Evolutionary conservation across 92 coral and sea anemone genomes (phyloP).

Genomic region (Zoanthus sansibaricus): DNA sequence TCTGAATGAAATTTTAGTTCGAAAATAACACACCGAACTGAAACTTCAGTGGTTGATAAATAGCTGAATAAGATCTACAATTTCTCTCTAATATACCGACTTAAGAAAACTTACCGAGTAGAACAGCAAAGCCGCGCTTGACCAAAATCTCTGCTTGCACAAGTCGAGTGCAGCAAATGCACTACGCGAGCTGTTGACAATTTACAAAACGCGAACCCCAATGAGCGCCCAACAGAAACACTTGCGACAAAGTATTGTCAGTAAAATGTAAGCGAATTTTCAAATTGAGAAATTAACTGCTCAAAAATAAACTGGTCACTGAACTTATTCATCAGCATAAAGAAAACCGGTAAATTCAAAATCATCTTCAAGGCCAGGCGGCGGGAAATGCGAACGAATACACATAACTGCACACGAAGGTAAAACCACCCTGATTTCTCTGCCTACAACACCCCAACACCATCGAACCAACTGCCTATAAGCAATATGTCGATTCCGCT

Average conservation of each 20-base stretch:
- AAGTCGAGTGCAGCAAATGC: background rate
- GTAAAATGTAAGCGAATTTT: background rate
- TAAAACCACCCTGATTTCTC: background rate
- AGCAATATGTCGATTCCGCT: background rate
- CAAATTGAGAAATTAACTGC: background rate
- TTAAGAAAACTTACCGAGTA: slow-evolving; percentile 13
- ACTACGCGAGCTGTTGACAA: background rate
- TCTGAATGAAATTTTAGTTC: too few species aligned
- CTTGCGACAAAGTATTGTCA: background rate
- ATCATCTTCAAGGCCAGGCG: slow-evolving; percentile 28
- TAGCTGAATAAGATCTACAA: too few species aligned
- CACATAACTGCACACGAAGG: slow-evolving; percentile 30
- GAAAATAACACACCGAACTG: too few species aligned
- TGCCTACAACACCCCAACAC: background rate
- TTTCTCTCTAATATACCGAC: background rate
- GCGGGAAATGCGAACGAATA: slow-evolving; percentile 16
- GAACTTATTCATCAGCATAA: slow-evolving; percentile 19
- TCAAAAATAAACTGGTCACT: slow-evolving; percentile 5
- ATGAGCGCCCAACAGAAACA: background rate
- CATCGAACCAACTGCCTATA: background rate
- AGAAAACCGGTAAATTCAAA: slow-evolving; percentile 16
- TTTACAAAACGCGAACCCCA: background rate
- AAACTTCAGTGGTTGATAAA: too few species aligned
- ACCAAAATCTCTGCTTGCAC: background rate
- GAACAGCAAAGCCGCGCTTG: slow-evolving; percentile 1